Evolutionary conservation across 2,888 invertebrate genomes (phyloP), one percentile per base, ranked within the genome.

Genomic region (Standfussiana lucernea): DNA sequence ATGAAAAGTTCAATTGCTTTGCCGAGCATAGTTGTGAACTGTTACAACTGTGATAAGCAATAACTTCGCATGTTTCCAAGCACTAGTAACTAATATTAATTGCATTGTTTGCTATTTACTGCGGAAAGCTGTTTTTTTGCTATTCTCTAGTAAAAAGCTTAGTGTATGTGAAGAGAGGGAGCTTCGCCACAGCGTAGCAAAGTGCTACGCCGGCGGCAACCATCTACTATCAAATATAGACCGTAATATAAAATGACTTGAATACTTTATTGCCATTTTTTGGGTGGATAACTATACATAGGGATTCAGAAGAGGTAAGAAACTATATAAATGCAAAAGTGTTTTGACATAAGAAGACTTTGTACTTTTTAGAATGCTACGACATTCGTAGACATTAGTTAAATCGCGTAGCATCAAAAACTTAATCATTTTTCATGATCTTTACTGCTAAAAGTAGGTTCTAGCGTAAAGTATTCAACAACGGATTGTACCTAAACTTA

Each of bases 41-140:
- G 64, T 78, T 67, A 72, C 70, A 72, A 32, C 15, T 53, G 53
- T 76, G 83, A 88, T 83, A 87, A 88, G 75, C 75, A 28, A 75
- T 77, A 76, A 73, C 61, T 85, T 87, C 61, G 88, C 90, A 89
- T 88, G 88, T 86, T 77, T 47, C 53, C 40, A 47, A 72, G 77
- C 80, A 79, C 79, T 86, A 75, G 61, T 72, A 78, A 80, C 79
- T 77, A 82, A 87, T 89, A 89, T 81, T 85, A 89, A 88, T 87
- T 83, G 72, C 82, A 70, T 56, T 79, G 76, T 80, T 80, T 56
- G 65, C 66, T 73, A 80, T 83, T 85, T 73, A 68, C 56, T 71
- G 75, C 72, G 53, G 56, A 75, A 80, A 77, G 35, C 15, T 65
- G 6, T 66, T 80, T 79, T 71, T 75, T 85, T 75, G 24, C 42